Evolutionary conservation across 2,888 invertebrate genomes (phyloP).

Genomic region (Clostera curtula): DNA sequence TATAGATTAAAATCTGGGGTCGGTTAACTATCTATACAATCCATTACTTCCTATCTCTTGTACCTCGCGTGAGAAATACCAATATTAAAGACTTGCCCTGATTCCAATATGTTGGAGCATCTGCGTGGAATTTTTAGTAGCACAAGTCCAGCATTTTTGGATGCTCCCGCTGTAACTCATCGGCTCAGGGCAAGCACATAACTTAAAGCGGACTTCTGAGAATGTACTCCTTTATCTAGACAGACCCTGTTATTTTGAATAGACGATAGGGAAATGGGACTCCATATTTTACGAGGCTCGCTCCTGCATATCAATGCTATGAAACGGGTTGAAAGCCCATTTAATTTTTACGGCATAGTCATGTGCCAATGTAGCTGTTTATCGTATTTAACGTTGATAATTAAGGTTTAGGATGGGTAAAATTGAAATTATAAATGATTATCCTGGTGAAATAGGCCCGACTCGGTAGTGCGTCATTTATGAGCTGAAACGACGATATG

Average conservation of each 20-base stretch:
- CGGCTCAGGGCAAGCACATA: conserved; percentile 15
- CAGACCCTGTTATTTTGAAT: conserved; percentile 17
- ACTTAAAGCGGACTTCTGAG: conserved; percentile 15
- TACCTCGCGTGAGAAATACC: conserved; percentile 1
- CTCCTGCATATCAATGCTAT: conserved; percentile 12
- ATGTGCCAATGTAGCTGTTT: too few relatives aligned
- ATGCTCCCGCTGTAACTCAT: conserved; percentile 18
- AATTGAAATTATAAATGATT: too few relatives aligned
- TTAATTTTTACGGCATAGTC: too few relatives aligned
- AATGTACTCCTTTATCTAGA: conserved; percentile 20
- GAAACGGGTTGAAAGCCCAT: conserved; percentile 1
- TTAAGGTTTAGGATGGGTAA: too few relatives aligned
- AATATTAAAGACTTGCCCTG: conserved; percentile 2
- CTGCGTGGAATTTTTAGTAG: conserved; percentile 10
- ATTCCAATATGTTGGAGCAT: conserved; percentile 7
- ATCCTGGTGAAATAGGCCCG: too few relatives aligned
- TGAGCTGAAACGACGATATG: too few relatives aligned
- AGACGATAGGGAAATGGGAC: conserved; percentile 13
- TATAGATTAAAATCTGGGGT: too few relatives aligned
- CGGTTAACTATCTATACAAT: too few relatives aligned
- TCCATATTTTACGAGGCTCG: conserved; percentile 16
- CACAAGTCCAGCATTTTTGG: conserved; percentile 18
- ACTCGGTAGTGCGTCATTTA: too few relatives aligned
- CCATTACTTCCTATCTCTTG: too few relatives aligned
- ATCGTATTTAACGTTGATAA: too few relatives aligned